These are phyloP conservation scores for Leptopilina syphax DNA, from an alignment of 2,888 invertebrate genomes.

Conservation along the genomic window DNA sequence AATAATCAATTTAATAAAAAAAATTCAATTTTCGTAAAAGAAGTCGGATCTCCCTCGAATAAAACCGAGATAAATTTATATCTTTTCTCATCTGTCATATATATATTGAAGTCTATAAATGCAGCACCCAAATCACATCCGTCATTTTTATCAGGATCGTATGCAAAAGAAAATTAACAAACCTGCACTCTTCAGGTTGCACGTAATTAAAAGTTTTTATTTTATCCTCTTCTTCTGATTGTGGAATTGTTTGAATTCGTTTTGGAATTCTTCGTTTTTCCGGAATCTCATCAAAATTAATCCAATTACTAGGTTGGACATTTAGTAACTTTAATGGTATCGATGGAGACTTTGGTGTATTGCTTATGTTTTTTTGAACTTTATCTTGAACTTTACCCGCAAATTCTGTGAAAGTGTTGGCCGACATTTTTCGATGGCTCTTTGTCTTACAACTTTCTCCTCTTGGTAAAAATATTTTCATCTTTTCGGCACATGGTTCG, in stretches of 20 bases:
- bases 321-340: background rate
- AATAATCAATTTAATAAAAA: no score
- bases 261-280: slow-evolving; percentile 89
- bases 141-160: no score
- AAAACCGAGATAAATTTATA: no score
- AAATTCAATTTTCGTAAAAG: no score
- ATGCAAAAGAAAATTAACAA: background rate
- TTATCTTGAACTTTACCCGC: slow-evolving; percentile 81
- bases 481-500: slow-evolving; percentile 79
- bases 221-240: slow-evolving; percentile 76
- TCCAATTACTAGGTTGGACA: slow-evolving; percentile 82
- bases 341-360: slow-evolving; percentile 73
- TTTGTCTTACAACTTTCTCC: slow-evolving; percentile 77
- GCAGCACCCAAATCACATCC: no score
- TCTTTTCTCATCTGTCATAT: no score
- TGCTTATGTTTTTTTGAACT: slow-evolving; percentile 62
- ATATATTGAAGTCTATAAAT: no score
- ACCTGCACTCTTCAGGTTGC: slow-evolving; percentile 87
- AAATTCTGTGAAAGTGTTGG: slow-evolving; percentile 81
- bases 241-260: slow-evolving; percentile 88
- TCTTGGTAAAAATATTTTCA: slow-evolving; percentile 84
- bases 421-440: slow-evolving; percentile 76
- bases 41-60: no score
- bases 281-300: slow-evolving; percentile 91
- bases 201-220: slow-evolving; percentile 83